phyloP scores from a whole-genome alignment of 2,797 vertebrate species.

The Macrochelys suwanniensis region DNA sequence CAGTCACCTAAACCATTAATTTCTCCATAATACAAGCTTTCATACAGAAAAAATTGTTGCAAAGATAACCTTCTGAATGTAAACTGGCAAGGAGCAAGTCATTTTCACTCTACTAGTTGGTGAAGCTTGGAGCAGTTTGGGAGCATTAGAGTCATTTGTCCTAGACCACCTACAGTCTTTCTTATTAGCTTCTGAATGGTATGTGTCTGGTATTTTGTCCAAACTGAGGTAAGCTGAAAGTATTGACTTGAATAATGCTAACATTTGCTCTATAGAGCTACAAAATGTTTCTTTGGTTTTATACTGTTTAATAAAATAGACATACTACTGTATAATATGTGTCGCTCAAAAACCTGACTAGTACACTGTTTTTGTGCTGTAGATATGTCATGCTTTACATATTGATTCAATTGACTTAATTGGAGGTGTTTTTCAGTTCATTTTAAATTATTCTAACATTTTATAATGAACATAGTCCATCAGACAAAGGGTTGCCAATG shows the following conservation, averaged over 20 bases:
- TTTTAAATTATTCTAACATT: neutral
- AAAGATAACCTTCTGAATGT: neutral
- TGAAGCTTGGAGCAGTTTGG: neutral
- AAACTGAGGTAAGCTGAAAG: neutral
- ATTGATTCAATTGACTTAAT: neutral
- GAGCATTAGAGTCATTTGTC: neutral
- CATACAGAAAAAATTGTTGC: neutral
- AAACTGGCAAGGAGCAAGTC: neutral
- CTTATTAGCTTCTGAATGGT: neutral
- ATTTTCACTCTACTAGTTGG: neutral
- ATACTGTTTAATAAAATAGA: neutral
- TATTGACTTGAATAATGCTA: neutral
- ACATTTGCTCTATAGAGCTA: neutral
- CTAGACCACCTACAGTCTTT: neutral
- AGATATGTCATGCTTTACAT: neutral
- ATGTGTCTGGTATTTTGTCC: accelerated
- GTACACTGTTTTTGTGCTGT: neutral
- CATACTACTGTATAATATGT: neutral
- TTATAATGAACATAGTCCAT: neutral
- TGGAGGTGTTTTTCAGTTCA: neutral
- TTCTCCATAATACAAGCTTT: constrained; percentile 1
- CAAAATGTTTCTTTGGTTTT: neutral
- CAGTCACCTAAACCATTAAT: neutral
- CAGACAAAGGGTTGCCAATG: neutral
- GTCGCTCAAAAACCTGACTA: neutral